Conservation (phyloP, 2,113 vertebrate species). For the Platycercus adscitus region DNA sequence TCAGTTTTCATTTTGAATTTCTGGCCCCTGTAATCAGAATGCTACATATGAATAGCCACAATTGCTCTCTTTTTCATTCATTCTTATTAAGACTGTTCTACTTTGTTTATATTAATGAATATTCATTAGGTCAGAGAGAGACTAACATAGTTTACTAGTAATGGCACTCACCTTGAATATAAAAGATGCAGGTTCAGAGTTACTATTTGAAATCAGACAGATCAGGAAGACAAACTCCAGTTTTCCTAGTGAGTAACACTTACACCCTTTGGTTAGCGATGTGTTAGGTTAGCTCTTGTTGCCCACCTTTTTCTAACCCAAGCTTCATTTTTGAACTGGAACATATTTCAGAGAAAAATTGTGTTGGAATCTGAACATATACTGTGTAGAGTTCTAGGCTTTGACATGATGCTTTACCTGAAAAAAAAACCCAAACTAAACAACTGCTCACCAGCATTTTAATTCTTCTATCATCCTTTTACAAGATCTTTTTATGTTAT, state of each 20-base stretch:
- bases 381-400: neutral
- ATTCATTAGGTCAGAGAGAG: neutral
- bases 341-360: neutral
- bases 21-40: neutral
- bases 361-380: neutral
- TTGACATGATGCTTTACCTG: neutral
- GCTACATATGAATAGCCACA: neutral
- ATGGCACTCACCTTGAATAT: neutral
- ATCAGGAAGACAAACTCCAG: neutral
- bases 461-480: neutral
- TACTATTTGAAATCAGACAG: neutral
- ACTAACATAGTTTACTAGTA: neutral
- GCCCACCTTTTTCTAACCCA: neutral
- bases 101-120: neutral
- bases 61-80: neutral
- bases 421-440: neutral
- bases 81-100: neutral
- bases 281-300: neutral
- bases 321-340: neutral
- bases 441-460: neutral
- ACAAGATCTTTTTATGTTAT: neutral
- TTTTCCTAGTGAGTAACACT: neutral
- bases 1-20: constrained; percentile 15
- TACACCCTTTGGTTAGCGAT: fast-evolving
- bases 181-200: neutral